These are phyloP conservation scores for Cliona cf. orientalis DNA, from an alignment of 37 sponge, comb jelly and placozoan species.

Conservation along the genomic window DNA sequence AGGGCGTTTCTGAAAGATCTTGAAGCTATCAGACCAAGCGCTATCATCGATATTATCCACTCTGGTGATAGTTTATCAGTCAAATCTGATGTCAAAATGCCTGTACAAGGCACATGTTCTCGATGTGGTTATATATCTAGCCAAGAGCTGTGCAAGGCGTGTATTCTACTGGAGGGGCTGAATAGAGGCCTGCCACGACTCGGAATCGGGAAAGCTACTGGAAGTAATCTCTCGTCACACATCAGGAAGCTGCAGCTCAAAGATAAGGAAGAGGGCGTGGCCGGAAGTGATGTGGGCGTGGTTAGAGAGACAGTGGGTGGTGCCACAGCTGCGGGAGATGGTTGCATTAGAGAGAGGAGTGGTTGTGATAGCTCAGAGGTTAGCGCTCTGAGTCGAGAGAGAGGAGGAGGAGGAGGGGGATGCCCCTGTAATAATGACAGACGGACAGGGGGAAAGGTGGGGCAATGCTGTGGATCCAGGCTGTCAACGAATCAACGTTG, in stretches of 20 bases:
- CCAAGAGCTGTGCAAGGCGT: constrained; percentile 96
- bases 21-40: constrained; percentile 81
- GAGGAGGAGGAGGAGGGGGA: too few species aligned
- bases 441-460: too few species aligned
- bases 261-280: not conserved
- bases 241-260: constrained; percentile 51
- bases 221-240: constrained; percentile 44
- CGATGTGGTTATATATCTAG: constrained; percentile 97
- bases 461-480: too few species aligned
- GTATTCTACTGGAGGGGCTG: constrained; percentile 91
- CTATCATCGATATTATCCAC: constrained; percentile 93
- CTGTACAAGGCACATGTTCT: constrained; percentile 79
- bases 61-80: constrained; percentile 93
- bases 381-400: too few species aligned
- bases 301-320: too few species aligned
- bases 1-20: constrained; percentile 93
- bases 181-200: constrained; percentile 93
- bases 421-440: too few species aligned
- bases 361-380: too few species aligned
- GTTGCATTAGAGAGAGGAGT: too few species aligned
- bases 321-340: too few species aligned
- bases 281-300: too few species aligned
- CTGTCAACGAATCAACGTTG: too few species aligned
- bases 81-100: constrained; percentile 86
- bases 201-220: constrained; percentile 86